Evolutionary conservation across 1,140 invertebrate species (phyloP), one percentile per base, ranked within the genome.

Genomic region (Sinonovacula constricta): DNA sequence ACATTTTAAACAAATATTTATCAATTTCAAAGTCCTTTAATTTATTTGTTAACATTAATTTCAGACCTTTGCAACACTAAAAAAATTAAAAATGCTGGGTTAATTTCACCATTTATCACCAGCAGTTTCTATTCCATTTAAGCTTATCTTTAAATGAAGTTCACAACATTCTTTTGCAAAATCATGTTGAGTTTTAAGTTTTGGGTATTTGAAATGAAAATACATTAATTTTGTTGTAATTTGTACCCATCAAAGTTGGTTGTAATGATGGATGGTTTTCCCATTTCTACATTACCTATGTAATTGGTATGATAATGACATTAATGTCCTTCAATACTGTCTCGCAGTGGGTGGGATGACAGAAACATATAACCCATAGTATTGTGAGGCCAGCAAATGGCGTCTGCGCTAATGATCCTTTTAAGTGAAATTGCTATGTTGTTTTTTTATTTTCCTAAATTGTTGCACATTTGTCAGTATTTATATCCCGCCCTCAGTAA

Each of bases 151-250:
- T n/a, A n/a, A n/a, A n/a, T n/a, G n/a, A n/a, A n/a, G n/a, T n/a
- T n/a, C n/a, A n/a, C n/a, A n/a, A n/a, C n/a, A n/a, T n/a, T n/a
- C n/a, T n/a, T n/a, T n/a, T n/a, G n/a, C n/a, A n/a, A n/a, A n/a
- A n/a, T n/a, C n/a, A n/a, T n/a, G n/a, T n/a, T n/a, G n/a, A n/a
- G n/a, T n/a, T n/a, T n/a, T n/a, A n/a, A n/a, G n/a, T n/a, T n/a
- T n/a, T n/a, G n/a, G n/a, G n/a, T n/a, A n/a, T n/a, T n/a, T n/a
- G n/a, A n/a, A 72, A 59, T 72, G 39, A 72, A 75, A 75, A 75
- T 24, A 59, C 72, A 76, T 76, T 66, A 65, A 76, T 34, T 67
- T 57, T n/a, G n/a, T 57, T 57, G 62, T 54, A 76, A 76, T 76
- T 76, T 76, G 63, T 67, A 54, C 49, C 49, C 53, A 63, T 76